These are phyloP conservation scores for Gallinago undulata DNA, from an alignment of 2,113 vertebrate genomes.

Conservation along the genomic window DNA sequence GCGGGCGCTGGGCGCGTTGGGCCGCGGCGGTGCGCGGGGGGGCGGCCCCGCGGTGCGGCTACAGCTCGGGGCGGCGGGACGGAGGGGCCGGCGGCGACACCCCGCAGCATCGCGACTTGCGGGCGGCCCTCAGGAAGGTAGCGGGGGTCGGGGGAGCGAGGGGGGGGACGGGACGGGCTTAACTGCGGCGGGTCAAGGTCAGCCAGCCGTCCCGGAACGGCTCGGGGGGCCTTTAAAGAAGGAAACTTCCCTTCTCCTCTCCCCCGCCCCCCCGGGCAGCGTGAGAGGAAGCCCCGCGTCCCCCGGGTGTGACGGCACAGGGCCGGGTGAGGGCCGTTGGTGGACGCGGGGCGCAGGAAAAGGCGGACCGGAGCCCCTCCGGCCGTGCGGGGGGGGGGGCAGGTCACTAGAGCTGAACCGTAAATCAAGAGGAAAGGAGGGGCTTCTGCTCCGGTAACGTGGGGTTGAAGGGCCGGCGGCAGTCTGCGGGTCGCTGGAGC, in stretches of 20 bases:
- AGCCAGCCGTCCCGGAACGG: neutral
- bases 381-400: rapidly evolving
- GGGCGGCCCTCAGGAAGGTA: constrained; percentile 79
- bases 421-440: neutral
- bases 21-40: neutral
- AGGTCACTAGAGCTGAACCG: rapidly evolving
- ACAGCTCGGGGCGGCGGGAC: neutral
- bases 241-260: neutral
- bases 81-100: constrained; percentile 54
- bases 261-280: neutral
- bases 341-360: rapidly evolving
- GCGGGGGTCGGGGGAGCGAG: neutral
- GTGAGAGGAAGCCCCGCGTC: neutral
- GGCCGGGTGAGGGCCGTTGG: rapidly evolving
- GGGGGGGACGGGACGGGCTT: neutral
- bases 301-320: rapidly evolving
- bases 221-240: neutral
- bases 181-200: neutral
- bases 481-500: rapidly evolving
- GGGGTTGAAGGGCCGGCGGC: neutral
- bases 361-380: rapidly evolving
- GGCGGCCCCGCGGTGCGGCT: neutral
- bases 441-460: rapidly evolving
- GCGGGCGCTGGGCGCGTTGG: constrained; percentile 32
- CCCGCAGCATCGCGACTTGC: constrained; percentile 66